Percentiles rank a stretch among this genome's conserved stretches.
These are phyloP conservation scores for Zoanthus gigantus DNA, from an alignment of 92 coral and sea anemone genomes.

Conservation along the genomic window DNA sequence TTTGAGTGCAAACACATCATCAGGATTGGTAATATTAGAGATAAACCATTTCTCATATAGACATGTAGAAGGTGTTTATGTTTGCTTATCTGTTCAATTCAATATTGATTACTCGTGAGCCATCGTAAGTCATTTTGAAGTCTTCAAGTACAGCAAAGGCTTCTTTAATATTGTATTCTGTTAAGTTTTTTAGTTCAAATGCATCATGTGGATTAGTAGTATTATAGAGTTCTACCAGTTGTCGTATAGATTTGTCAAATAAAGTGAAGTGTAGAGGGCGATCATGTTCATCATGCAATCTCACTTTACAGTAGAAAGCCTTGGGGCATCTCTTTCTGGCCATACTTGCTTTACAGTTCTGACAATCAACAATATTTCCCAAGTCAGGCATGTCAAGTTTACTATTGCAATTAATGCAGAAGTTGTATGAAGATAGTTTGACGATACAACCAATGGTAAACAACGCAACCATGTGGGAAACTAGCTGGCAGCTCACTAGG, in stretches of 20 bases:
- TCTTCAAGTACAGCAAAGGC: slow-evolving; percentile 2
- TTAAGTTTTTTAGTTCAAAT: slow-evolving; percentile 1
- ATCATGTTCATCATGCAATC: slow-evolving; percentile 25
- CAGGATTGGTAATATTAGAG: slow-evolving; percentile 34
- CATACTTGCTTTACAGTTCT: slow-evolving; percentile 54
- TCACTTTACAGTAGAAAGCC: slow-evolving; percentile 44
- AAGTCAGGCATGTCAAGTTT: slow-evolving; percentile 8
- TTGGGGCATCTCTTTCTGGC: slow-evolving; percentile 42
- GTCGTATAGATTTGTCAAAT: slow-evolving; percentile 31
- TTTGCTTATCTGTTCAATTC: background rate
- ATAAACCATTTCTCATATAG: slow-evolving; percentile 19
- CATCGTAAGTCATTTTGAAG: background rate
- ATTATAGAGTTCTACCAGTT: slow-evolving; percentile 28
- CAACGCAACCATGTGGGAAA: background rate
- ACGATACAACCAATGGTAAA: background rate
- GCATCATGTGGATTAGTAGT: slow-evolving; percentile 31
- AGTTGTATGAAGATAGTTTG: slow-evolving; percentile 1
- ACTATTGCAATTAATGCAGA: slow-evolving; percentile 11
- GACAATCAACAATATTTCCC: slow-evolving; percentile 24
- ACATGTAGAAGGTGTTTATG: background rate
- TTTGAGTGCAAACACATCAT: background rate
- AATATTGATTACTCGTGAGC: slow-evolving; percentile 4
- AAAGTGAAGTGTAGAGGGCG: slow-evolving; percentile 30
- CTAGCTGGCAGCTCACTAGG: background rate
- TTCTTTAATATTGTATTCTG: background rate